phyloP scores from a whole-genome alignment of 2,797 vertebrate genomes.

The Valencia hispanica region DNA sequence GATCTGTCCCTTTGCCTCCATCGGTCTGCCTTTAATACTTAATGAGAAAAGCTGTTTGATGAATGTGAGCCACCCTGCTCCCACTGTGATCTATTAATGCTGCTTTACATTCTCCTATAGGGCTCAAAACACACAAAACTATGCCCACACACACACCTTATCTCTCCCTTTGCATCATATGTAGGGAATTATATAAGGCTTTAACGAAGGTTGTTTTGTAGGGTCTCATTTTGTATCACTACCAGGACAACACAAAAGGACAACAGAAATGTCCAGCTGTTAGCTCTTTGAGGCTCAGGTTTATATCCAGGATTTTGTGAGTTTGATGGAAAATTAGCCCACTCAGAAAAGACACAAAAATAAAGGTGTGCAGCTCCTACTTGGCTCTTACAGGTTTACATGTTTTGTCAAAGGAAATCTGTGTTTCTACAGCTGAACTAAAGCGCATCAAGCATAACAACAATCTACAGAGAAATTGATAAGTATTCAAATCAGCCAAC shows the following conservation, averaged over 20 bases:
- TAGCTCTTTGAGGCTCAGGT: not conserved
- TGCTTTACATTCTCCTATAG: conserved; percentile 63
- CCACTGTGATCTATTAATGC: conserved; percentile 68
- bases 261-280: not conserved
- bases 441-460: no score
- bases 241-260: not conserved
- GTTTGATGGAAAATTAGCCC: not conserved
- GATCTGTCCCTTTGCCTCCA: conserved; percentile 66
- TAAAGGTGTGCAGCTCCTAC: no score
- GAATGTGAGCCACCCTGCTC: conserved; percentile 70
- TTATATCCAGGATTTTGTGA: not conserved
- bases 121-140: conserved; percentile 2
- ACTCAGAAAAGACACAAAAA: not conserved
- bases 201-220: conserved; percentile 4
- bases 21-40: conserved; percentile 76
- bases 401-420: no score
- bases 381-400: no score
- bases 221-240: not conserved
- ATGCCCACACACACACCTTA: conserved; percentile 1
- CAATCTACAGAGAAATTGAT: no score
- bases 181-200: conserved; percentile 31
- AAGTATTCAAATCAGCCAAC: no score
- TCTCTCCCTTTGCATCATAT: conserved; percentile 15
- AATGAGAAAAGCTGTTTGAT: conserved; percentile 78
- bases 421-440: no score